A percentile compares a stretch with the other conserved stretches of the same genome.
Evolutionary conservation across 2,888 invertebrate genomes (phyloP).

Genomic region (Digitonthophagus gazella): DNA sequence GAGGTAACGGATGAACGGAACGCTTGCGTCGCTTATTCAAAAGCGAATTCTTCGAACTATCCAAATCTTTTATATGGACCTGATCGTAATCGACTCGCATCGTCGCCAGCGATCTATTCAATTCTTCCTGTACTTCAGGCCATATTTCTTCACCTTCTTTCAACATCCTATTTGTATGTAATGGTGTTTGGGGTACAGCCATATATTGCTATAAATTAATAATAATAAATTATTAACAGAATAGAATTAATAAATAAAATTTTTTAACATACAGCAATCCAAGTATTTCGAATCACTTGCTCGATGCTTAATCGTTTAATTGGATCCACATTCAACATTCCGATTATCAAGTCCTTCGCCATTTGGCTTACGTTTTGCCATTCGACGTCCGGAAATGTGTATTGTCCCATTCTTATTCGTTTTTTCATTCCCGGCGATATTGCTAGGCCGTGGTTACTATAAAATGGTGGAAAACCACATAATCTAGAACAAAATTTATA

Average conservation of each 20-base stretch:
- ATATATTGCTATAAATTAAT: conserved; percentile 58
- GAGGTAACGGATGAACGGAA: conserved; percentile 24
- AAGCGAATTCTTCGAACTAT: conserved; percentile 89
- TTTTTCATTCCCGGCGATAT: conserved; percentile 99
- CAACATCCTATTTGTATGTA: conserved; percentile 86
- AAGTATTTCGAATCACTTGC: conserved; percentile 83
- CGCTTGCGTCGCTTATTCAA: conserved; percentile 77
- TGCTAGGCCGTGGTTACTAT: conserved; percentile 94
- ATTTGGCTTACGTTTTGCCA: conserved; percentile 93
- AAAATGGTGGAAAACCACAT: conserved; percentile 99
- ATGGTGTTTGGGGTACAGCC: conserved; percentile 91
- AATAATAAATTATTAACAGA: conserved; percentile 1
- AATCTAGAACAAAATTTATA: conserved; percentile 57
- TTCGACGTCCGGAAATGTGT: conserved; percentile 94
- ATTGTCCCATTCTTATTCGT: conserved; percentile 92
- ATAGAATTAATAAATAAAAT: neutral
- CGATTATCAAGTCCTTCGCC: conserved; percentile 93
- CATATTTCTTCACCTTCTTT: conserved; percentile 90
- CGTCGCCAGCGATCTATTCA: conserved; percentile 95
- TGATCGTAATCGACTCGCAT: conserved; percentile 98
- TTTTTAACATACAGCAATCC: conserved; percentile 72
- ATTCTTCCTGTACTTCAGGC: conserved; percentile 98
- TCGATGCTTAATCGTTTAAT: conserved; percentile 85
- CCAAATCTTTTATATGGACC: conserved; percentile 89
- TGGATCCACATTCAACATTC: conserved; percentile 93